Percentiles rank a stretch among this genome's conserved stretches.
Evolutionary conservation across 1,140 invertebrate species (phyloP).

Genomic region (Ceratoteleas bidentatus): DNA sequence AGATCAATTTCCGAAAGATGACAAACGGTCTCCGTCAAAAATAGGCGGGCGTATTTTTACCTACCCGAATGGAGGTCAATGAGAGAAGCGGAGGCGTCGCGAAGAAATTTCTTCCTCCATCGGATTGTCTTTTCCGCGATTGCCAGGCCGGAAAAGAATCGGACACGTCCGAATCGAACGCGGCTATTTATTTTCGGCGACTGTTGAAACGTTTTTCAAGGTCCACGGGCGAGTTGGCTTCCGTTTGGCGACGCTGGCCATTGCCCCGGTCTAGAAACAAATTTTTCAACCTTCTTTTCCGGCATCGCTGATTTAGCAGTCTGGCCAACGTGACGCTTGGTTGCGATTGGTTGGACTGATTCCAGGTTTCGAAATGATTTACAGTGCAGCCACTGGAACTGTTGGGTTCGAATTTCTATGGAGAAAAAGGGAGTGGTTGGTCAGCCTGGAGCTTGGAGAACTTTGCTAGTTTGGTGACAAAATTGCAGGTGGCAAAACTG

Average conservation of each 20-base stretch:
- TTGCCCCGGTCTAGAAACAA: slow-evolving; percentile 15
- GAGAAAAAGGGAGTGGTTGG: too few species aligned
- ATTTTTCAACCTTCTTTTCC: slow-evolving; percentile 12
- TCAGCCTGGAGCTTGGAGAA: too few species aligned
- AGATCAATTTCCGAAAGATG: slow-evolving; percentile 13
- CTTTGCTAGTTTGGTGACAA: too few species aligned
- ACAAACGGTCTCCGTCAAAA: slow-evolving; percentile 33
- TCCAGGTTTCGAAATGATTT: neutral
- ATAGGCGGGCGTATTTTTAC: slow-evolving; percentile 49
- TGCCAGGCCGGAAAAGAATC: slow-evolving; percentile 44
- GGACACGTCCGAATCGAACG: slow-evolving; percentile 7
- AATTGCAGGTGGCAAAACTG: too few species aligned
- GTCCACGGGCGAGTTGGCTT: slow-evolving; percentile 21
- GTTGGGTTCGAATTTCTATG: neutral
- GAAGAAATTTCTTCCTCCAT: slow-evolving; percentile 45
- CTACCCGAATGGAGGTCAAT: slow-evolving; percentile 54
- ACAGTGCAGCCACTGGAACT: neutral
- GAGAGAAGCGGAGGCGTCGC: slow-evolving; percentile 53
- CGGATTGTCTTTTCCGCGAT: slow-evolving; percentile 27
- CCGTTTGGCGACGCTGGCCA: slow-evolving; percentile 29
- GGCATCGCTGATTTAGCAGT: neutral
- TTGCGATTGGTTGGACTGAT: neutral
- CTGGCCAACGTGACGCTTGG: too few species aligned
- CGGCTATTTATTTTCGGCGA: slow-evolving; percentile 40
- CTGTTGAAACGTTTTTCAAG: slow-evolving; percentile 44